Percentiles rank a stretch among this genome's conserved stretches.
These are phyloP conservation scores for Vanessa tameamea DNA, from an alignment of 1,140 invertebrate species.

Conservation along the genomic window DNA sequence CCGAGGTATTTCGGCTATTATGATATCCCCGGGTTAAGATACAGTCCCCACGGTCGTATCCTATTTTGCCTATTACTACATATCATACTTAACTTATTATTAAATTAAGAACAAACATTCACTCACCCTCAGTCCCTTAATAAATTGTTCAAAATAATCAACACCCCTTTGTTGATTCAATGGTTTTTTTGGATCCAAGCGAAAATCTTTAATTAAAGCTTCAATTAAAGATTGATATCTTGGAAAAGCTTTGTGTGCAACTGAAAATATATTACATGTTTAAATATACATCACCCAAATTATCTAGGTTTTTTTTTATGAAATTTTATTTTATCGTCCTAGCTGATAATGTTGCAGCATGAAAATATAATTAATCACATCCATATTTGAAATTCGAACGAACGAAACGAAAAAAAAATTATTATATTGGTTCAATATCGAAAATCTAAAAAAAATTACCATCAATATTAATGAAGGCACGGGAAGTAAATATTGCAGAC, in stretches of 20 bases:
- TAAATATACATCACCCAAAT: neutral
- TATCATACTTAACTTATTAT: neutral
- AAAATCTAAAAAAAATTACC: constrained; percentile 79
- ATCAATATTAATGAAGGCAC: constrained; percentile 88
- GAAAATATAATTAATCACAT: too few relatives aligned
- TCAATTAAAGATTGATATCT: constrained; percentile 75
- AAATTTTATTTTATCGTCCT: too few relatives aligned
- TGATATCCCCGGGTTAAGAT: too few relatives aligned
- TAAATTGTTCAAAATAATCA: constrained; percentile 48
- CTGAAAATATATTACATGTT: constrained; percentile 55
- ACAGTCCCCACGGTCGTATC: too few relatives aligned
- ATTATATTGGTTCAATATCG: too few relatives aligned
- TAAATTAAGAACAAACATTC: neutral
- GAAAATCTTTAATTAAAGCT: constrained; percentile 55
- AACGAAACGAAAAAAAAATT: too few relatives aligned
- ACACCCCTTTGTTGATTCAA: constrained; percentile 47
- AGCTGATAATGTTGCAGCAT: too few relatives aligned
- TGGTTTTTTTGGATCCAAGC: constrained; percentile 40
- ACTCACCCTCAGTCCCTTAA: constrained; percentile 58
- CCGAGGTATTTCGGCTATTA: too few relatives aligned
- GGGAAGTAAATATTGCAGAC: constrained; percentile 86
- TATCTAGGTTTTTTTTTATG: too few relatives aligned
- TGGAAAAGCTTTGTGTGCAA: constrained; percentile 86
- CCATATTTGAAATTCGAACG: too few relatives aligned
- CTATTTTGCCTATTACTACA: too few relatives aligned